Evolutionary conservation across 2,888 invertebrate species (phyloP), one percentile per base, ranked within the genome.

Genomic region (Tetheella fluctuosa): DNA sequence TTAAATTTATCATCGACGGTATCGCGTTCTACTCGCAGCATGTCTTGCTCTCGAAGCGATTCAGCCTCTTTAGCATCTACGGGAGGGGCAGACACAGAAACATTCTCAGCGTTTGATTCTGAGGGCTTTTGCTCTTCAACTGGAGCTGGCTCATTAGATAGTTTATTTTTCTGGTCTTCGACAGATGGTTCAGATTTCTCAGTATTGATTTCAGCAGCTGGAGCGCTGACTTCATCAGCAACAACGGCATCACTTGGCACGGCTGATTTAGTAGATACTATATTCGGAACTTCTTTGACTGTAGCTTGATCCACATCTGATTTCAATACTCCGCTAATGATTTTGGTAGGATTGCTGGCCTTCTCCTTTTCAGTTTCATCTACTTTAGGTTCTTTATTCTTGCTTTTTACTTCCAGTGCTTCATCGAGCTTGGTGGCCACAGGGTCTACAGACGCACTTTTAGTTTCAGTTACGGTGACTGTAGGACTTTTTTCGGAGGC

Each of bases 11-110:
- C 89, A 60, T 85, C 86, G 25, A 86, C 81, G 8, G 90, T 88
- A 57, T 89, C 91, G 48, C 93, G 89, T 20, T 90, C 81, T 61
- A 91, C 88, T 42, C 90, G 80, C 17, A 85, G 73, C 52, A 74
- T 74, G 20, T 89, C 89, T 30, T 85, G 85, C 7, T 67, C 60
- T 10, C 56, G 67, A 52, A 58, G 57, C 54, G 59, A 12, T 34
- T 64, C 64, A 23, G 57, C 62, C 17, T 76, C 62, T 62, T 78
- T 78, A 54, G 57, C 15, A 23, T 64, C 59, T 1, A n/a, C 39
- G 39, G 39, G n/a, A 57, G 61, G 62, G 23, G 70, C 61, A 30
- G 63, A 52, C n/a, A n/a, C n/a, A n/a, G n/a, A n/a, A n/a, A n/a
- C n/a, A n/a, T n/a, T n/a, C n/a, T n/a, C n/a, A n/a, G n/a, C n/a